Base-by-base conservation (phyloP, 1,140 invertebrate genomes). In the Cotesia typhae region DNA sequence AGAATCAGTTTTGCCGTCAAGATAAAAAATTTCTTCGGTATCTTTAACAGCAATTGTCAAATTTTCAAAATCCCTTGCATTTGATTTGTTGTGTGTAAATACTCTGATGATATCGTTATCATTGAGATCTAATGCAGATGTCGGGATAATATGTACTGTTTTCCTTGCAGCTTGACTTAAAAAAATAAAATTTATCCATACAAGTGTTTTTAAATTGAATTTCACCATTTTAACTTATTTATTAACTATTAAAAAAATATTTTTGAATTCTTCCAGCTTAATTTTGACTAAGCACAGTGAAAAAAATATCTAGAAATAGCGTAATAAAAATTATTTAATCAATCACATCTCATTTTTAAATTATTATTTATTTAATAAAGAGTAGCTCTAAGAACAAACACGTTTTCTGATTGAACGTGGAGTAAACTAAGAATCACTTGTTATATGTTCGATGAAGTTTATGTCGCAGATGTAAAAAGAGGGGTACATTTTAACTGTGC, bases 101-200 rank as follows among this genome's bases (percentile, higher is more conserved):
- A 78, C 73, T 1, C 76, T 75, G 10, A 82, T 66, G 14, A 83
- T 81, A n/a, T 81, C 78, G 0, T 81, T 77, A 4, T 82, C 80
- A 38, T 81, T 63, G 7, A 82, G 64, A 35, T 75, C 66, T n/a
- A 80, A 38, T 57, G 72, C 71, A 5, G 64, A 68, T 7, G 75
- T 63, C 1, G 70, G 70, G 6, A 79, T 36, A 17, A 80, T 70
- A 70, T 80, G 73, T n/a, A 82, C 76, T 28, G 70, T 68, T 55
- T 79, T 80, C 3, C 67, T 57, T 17, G 63, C 66, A 20, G 41
- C 41, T 61, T 35, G 20, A 60, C 6, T 17, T 6, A 20, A 60
- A 41, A n/a, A 67, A 69, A 12, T 59, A 70, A 57, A 69, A 68
- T 76, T 10, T 9, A 74, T 59, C 36, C 74, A 36, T 4, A 77